Evolutionary conservation across 2,888 invertebrate species (phyloP), one percentile per base, ranked within the genome.

Genomic region (Caenorhabditis uteleia): DNA sequence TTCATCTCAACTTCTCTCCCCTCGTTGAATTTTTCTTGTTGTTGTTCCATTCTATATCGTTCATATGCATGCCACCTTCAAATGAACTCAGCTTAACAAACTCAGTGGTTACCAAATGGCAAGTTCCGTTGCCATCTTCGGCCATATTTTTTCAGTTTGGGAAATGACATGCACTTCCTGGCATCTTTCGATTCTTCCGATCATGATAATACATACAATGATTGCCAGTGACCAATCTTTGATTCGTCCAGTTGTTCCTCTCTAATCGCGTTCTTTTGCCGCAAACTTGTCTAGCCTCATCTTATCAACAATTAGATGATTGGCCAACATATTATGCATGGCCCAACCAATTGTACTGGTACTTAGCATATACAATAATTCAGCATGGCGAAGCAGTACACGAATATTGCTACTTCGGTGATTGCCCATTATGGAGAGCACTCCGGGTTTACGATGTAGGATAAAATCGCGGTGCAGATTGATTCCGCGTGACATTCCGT

Each of bases 381-480:
- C 2, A 26, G 2, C n/a, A 31, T 34, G 2, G 33, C 2, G 2
- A 47, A 20, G 1, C 31, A 7, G 18, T 48, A 60, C 16, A 55
- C 6, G 1, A 23, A 8, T 6, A 42, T 2, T 10, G 21, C 34
- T 3, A 26, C 5, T 39, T 33, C 54, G 14, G 20, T 26, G 10
- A 48, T 55, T 14, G 60, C 48, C 29, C 18, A 27, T 29, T 3
- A 21, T 43, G 55, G 54, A 44, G 31, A 38, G 29, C 60, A 60
- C 42, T 51, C 51, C 14, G 51, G 58, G n/a, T 58, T 51, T 18
- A 27, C 27, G 7, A 58, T 10, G 10, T 40, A n/a, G 6, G 33
- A 36, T 26, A 18, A 3, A 4, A 58, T 44, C 20, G 25, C 16
- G 18, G 21, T 21, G 33, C 57, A 57, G 27, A 42, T 29, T 23